Base-by-base conservation (phyloP, 2,888 invertebrate genomes). In the Lapara coniferarum region DNA sequence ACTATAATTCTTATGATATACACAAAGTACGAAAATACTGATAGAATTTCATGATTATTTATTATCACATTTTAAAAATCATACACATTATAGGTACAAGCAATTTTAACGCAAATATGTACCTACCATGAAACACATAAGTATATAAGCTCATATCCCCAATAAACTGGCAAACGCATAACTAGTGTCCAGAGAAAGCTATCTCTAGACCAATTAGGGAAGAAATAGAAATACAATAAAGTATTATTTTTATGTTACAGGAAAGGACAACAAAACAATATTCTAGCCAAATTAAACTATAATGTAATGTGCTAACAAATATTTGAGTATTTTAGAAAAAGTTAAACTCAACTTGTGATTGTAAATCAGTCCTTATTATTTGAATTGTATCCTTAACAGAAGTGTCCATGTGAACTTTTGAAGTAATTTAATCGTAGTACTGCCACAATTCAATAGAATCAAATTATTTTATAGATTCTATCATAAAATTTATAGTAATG, bases 1-100 rank as follows among this genome's bases (percentile, higher is more conserved):
- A 63, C 44, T 63, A 63, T 16, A 44, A 44, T 44, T 63, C 63
- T 49, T 63, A 46, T 10, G 37, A 63, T 56, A 56, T 59, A 59
- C 44, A 46, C 53, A 63, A 51, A 52, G 52, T 55, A 46, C n/a
- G 12, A 63, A 69, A 52, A 53, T 63, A 69, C 44, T 69, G 46
- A 53, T 57, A 53, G 10, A 59, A 59, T 59, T 59, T 46, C 25
- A 55, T 37, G 37, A 58, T 59, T 0, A n/a, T 52, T 16, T 59
- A 59, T n/a, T 59, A 59, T 59, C 59, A 59, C 46, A 1, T n/a
- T 46, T 44, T 59, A n/a, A 59, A 59, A 46, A 44, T 44, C 10
- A 59, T 37, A 37, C 5, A 16, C 19, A 55, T 55, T 55, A 55
- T 19, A 55, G 19, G 37, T 37, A 37, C 2, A 37, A 37, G 5